A percentile compares a stretch with the other conserved stretches of the same genome.
These are phyloP conservation scores for Cinclus mexicanus DNA, from an alignment of 2,113 vertebrate species.

Conservation along the genomic window DNA sequence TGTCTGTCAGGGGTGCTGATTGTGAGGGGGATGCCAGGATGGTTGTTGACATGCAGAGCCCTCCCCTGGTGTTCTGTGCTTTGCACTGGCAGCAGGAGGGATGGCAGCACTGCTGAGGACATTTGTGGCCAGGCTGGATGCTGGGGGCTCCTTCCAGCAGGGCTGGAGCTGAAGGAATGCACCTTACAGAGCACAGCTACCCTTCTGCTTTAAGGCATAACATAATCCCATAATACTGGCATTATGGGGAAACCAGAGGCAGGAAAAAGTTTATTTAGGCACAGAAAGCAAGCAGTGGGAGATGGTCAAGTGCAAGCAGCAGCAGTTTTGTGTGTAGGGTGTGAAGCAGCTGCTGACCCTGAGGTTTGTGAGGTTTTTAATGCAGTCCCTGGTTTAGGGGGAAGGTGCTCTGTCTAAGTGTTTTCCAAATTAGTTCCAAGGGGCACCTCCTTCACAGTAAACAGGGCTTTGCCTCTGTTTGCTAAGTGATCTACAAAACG, in stretches of 20 bases:
- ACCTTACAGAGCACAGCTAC: neutral
- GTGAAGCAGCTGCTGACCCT: neutral
- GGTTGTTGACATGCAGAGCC: accelerated
- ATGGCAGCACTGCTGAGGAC: neutral
- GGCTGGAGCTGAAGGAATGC: neutral
- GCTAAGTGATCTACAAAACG: neutral
- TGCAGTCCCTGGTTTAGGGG: neutral
- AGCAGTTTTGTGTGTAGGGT: neutral
- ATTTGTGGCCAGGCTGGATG: neutral
- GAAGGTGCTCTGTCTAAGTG: neutral
- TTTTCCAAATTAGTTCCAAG: neutral
- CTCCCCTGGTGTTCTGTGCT: neutral
- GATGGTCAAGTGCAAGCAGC: neutral
- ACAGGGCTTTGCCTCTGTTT: neutral
- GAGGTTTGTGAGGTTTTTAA: neutral
- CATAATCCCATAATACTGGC: neutral
- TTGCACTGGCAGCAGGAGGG: neutral
- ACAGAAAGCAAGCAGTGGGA: neutral
- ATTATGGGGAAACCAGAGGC: neutral
- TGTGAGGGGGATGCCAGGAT: neutral
- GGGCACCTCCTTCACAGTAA: no score
- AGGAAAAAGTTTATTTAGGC: neutral
- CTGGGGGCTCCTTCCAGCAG: neutral
- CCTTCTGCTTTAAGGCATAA: neutral
- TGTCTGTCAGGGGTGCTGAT: neutral